Conservation (phyloP, 2,113 vertebrate species). For the Neodon shergylaensis region DNA sequence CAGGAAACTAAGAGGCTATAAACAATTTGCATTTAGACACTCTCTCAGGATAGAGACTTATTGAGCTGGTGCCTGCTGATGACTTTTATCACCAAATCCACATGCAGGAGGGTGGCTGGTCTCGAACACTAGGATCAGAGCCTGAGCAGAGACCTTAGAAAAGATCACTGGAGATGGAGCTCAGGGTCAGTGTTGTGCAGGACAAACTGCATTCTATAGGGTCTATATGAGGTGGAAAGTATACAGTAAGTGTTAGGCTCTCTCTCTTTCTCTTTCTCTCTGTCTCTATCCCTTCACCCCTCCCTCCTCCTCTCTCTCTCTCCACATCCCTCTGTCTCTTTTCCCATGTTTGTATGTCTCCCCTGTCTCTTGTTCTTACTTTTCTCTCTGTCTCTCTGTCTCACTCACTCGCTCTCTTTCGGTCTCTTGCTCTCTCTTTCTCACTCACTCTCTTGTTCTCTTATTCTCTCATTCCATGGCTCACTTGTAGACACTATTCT, state of each 20-base stretch:
- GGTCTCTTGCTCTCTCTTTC: neutral
- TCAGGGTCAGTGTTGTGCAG: neutral
- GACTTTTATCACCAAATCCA: neutral
- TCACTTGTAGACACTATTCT: neutral
- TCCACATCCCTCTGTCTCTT: neutral
- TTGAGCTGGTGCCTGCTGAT: neutral
- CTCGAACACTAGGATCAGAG: neutral
- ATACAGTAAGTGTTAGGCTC: neutral
- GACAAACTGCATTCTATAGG: neutral
- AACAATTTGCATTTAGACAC: constrained; percentile 13
- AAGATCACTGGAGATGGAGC: neutral
- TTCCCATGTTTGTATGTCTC: no score
- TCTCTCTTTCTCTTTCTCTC: no score
- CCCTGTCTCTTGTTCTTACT: neutral
- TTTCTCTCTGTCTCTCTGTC: neutral
- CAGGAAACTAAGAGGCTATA: neutral
- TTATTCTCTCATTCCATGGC: neutral
- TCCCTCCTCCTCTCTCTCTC: no score
- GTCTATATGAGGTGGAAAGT: neutral
- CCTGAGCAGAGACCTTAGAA: neutral
- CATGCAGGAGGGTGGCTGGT: neutral
- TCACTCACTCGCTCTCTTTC: neutral
- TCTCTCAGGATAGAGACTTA: neutral
- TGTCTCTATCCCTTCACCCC: rapidly evolving
- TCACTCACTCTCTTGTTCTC: neutral